Conservation (phyloP, 2,113 vertebrate species). For the Platysteira castanea region DNA sequence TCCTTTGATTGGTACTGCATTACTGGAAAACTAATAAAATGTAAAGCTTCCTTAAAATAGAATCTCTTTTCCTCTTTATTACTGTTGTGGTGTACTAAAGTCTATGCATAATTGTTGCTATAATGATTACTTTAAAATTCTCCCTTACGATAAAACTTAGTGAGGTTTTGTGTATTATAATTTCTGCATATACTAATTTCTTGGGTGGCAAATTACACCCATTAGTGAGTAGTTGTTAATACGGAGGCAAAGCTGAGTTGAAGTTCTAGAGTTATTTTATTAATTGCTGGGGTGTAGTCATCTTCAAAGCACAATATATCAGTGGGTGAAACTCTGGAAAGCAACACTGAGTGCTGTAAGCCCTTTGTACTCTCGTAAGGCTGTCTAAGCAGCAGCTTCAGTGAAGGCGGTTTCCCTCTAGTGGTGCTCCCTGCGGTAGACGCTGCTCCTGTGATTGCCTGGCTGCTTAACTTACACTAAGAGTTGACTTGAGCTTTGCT, state of each 20-base stretch:
- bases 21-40: background rate
- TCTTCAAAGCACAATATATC: background rate
- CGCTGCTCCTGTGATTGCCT: background rate
- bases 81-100: background rate
- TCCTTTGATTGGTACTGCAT: background rate
- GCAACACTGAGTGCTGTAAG: accelerated
- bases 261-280: background rate
- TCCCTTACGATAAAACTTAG: background rate
- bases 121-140: background rate
- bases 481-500: background rate
- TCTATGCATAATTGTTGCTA: background rate
- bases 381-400: background rate
- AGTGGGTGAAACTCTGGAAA: background rate
- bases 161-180: background rate
- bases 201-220: background rate
- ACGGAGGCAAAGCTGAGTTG: accelerated
- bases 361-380: accelerated
- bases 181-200: background rate
- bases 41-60: background rate
- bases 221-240: background rate
- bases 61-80: background rate
- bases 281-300: background rate
- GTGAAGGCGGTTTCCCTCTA: background rate
- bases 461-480: background rate
- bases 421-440: background rate